These are phyloP conservation scores for Setipinna tenuifilis DNA, from an alignment of 2,797 vertebrate species.

Conservation along the genomic window DNA sequence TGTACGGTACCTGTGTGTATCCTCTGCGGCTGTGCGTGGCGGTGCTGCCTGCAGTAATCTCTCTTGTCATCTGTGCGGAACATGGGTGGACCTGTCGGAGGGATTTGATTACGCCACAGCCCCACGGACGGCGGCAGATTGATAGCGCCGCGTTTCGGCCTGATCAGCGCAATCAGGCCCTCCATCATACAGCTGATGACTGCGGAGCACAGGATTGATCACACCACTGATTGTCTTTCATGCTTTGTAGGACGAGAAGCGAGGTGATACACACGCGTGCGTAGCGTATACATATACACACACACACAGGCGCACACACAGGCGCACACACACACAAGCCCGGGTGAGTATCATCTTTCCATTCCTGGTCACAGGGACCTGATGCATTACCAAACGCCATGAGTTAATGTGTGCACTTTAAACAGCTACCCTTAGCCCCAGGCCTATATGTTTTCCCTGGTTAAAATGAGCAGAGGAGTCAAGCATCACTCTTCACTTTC, in stretches of 20 bases:
- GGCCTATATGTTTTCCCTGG: too few species aligned
- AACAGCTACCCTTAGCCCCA: too few species aligned
- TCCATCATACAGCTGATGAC: constrained; percentile 16
- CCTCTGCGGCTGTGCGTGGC: background rate
- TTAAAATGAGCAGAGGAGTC: too few species aligned
- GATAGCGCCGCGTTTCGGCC: background rate
- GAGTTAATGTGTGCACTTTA: background rate
- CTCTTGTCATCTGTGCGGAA: constrained; percentile 10
- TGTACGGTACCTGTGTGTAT: constrained; percentile 19
- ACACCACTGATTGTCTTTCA: constrained; percentile 1
- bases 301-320: background rate
- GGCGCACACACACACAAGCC: background rate
- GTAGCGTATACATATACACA: background rate
- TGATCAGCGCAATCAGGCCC: constrained; percentile 21
- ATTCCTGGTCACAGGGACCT: background rate
- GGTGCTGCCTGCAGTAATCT: constrained; percentile 10
- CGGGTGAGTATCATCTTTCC: background rate
- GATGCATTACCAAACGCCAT: background rate
- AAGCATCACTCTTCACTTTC: too few species aligned
- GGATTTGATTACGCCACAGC: constrained; percentile 6
- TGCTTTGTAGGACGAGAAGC: constrained; percentile 13
- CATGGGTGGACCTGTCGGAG: constrained; percentile 1
- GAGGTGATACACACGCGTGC: background rate
- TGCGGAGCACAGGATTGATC: constrained; percentile 9
- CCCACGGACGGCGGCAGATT: constrained; percentile 15